Evolutionary conservation across 1,140 invertebrate genomes (phyloP).

Genomic region (Oryzaephilus surinamensis): DNA sequence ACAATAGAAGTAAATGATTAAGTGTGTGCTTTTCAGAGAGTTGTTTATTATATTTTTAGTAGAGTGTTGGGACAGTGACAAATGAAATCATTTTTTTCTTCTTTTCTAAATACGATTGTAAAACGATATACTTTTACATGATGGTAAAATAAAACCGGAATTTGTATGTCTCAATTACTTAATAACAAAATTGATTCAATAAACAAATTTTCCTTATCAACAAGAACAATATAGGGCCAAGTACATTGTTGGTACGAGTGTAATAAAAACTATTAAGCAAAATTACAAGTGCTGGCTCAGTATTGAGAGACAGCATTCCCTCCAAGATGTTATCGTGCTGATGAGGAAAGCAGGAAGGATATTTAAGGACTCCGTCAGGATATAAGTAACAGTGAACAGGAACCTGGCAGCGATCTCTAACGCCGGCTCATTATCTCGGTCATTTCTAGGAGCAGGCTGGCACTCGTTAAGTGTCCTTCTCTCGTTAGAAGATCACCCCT

Average conservation of each 20-base stretch:
- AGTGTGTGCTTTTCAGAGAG: constrained; percentile 18
- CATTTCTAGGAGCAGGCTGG: too few relatives aligned
- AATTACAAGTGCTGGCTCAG: constrained; percentile 13
- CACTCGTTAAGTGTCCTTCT: too few relatives aligned
- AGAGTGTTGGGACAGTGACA: constrained; percentile 23
- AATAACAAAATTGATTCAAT: not conserved
- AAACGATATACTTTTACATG: constrained; percentile 8
- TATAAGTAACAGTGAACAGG: constrained; percentile 15
- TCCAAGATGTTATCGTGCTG: constrained; percentile 17
- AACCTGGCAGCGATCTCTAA: too few relatives aligned
- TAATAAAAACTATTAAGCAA: constrained; percentile 12
- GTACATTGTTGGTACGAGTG: not conserved
- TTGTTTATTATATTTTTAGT: constrained; percentile 26
- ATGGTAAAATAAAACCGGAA: constrained; percentile 5
- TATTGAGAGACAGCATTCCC: constrained; percentile 9
- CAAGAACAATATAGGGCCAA: not conserved
- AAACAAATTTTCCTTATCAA: not conserved
- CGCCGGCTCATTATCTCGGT: too few relatives aligned
- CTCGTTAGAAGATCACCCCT: too few relatives aligned
- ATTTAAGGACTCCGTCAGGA: constrained; percentile 19
- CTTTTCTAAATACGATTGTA: constrained; percentile 6
- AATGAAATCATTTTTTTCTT: constrained; percentile 13
- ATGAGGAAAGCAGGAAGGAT: constrained; percentile 16
- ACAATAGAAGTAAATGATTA: constrained; percentile 26
- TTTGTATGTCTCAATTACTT: not conserved